These are phyloP conservation scores for Clupea harengus DNA, from an alignment of 2,113 vertebrate genomes.

Conservation along the genomic window DNA sequence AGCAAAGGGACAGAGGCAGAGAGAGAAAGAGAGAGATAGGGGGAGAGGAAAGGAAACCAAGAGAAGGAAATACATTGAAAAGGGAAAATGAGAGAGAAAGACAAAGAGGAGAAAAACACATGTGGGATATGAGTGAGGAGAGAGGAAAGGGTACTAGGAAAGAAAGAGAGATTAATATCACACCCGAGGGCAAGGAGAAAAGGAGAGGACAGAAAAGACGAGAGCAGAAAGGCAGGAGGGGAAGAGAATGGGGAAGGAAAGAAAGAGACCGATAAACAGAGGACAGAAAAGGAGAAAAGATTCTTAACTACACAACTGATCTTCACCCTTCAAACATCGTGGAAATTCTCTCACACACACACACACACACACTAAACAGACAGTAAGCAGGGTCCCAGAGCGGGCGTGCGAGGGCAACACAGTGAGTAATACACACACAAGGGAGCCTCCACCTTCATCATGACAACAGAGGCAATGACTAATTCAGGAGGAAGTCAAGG, in stretches of 20 bases:
- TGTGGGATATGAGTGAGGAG: not conserved
- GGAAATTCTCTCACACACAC: too few species aligned
- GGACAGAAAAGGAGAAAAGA: not conserved
- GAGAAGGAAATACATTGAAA: not conserved
- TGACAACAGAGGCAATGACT: constrained; percentile 60
- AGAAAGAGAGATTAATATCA: not conserved
- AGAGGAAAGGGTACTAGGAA: not conserved
- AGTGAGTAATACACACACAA: constrained; percentile 62
- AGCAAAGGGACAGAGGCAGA: not conserved
- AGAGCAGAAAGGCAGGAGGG: not conserved
- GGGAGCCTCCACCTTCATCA: constrained; percentile 52
- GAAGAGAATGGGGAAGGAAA: not conserved
- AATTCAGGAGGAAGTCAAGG: constrained; percentile 66
- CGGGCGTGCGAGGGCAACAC: constrained; percentile 53
- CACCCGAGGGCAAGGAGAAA: not conserved
- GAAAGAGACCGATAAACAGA: not conserved
- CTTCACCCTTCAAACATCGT: too few species aligned
- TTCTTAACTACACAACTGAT: not conserved
- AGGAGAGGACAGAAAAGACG: not conserved
- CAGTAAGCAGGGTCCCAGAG: not conserved
- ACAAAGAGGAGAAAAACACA: not conserved
- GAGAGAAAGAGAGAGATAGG: not conserved
- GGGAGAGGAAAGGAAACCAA: not conserved
- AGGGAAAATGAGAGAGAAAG: not conserved
- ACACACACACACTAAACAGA: constrained; percentile 2